These are phyloP conservation scores for Lagodon rhomboides DNA, from an alignment of 2,797 vertebrate species.

Conservation along the genomic window DNA sequence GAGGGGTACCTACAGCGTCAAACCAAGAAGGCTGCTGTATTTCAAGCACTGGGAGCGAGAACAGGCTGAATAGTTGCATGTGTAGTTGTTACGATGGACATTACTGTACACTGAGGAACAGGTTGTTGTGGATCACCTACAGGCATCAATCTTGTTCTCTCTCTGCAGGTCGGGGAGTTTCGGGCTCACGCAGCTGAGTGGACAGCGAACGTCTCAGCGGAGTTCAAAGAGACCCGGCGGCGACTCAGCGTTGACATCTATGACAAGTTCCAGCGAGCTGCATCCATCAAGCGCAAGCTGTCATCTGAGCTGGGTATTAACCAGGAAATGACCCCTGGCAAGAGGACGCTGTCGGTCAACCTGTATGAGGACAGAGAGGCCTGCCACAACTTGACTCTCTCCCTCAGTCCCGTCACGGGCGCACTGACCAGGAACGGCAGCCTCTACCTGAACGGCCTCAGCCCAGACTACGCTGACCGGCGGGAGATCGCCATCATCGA, in stretches of 20 bases:
- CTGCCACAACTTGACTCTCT: conserved; percentile 88
- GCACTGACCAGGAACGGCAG: conserved; percentile 91
- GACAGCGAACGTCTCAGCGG: conserved; percentile 97
- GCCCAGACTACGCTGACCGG: conserved; percentile 91
- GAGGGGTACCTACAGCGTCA: too few relatives aligned
- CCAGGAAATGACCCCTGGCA: conserved; percentile 93
- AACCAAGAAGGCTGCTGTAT: too few relatives aligned
- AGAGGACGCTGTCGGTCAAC: conserved; percentile 95
- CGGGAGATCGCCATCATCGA: conserved; percentile 93
- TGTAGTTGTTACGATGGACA: not conserved
- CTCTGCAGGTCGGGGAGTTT: conserved; percentile 94
- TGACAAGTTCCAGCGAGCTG: conserved; percentile 96
- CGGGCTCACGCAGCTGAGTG: conserved; percentile 97
- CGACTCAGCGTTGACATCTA: conserved; percentile 98
- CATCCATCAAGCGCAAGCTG: conserved; percentile 97
- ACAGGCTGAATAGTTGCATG: not conserved
- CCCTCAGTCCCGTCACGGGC: conserved; percentile 70
- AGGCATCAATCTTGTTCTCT: conserved; percentile 11
- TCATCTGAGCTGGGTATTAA: conserved; percentile 92
- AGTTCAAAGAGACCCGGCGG: conserved; percentile 97
- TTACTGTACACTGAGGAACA: not conserved
- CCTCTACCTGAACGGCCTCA: conserved; percentile 96
- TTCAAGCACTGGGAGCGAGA: too few relatives aligned
- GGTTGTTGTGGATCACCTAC: not conserved
- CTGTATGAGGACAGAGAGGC: conserved; percentile 91